Conservation (phyloP, 2,888 invertebrate genomes). For the Eupsilia transversa region DNA sequence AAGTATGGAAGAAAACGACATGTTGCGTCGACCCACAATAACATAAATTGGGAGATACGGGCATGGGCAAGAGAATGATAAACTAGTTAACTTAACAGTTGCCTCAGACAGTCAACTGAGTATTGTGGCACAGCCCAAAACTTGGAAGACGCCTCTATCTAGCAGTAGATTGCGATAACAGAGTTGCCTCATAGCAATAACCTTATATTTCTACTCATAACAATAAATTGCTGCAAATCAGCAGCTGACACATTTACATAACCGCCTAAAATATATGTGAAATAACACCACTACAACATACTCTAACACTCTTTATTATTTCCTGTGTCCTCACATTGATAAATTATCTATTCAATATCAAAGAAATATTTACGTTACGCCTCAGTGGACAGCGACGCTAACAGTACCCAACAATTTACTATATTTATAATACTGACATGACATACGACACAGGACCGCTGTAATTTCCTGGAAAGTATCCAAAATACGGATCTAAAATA, state of each 20-base stretch:
- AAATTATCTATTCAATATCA: constrained; percentile 57
- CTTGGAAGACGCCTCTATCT: background rate
- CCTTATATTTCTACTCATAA: background rate
- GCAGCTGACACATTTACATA: constrained; percentile 30
- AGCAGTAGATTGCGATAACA: no score
- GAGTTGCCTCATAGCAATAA: background rate
- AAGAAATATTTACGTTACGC: constrained; percentile 62
- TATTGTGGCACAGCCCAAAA: background rate
- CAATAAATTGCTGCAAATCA: constrained; percentile 11
- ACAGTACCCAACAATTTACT: constrained; percentile 62
- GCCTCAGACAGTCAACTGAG: no score
- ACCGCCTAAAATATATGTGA: constrained; percentile 14
- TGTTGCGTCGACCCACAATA: no score
- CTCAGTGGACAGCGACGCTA: constrained; percentile 49
- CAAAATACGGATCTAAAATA: constrained; percentile 66
- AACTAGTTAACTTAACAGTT: no score
- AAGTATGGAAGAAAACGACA: no score
- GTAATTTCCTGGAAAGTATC: constrained; percentile 68
- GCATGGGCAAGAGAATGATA: no score
- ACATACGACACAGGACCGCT: constrained; percentile 66
- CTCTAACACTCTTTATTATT: constrained; percentile 48
- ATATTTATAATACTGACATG: constrained; percentile 69
- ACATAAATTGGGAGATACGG: no score
- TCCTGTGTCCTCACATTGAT: constrained; percentile 52
- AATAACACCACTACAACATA: constrained; percentile 22